Conservation (phyloP, 1,140 invertebrate genomes). For the Drosophila hydei region DNA sequence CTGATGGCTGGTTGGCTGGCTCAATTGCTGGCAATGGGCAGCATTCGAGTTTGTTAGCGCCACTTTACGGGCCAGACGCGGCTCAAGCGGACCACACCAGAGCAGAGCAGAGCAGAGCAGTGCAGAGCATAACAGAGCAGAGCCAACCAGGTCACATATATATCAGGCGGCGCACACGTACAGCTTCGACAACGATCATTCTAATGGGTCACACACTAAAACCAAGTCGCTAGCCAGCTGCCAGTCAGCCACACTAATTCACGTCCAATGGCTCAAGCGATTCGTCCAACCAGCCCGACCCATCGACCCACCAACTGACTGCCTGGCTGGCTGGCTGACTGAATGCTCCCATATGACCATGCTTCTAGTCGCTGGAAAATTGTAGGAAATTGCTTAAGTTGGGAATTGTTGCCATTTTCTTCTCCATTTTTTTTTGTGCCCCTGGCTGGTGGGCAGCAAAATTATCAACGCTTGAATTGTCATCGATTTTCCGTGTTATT, state of each 20-base stretch:
- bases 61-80: slow-evolving; percentile 61
- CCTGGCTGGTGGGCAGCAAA: slow-evolving; percentile 57
- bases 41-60: slow-evolving; percentile 70
- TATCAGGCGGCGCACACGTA: slow-evolving; percentile 72
- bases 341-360: slow-evolving; percentile 76
- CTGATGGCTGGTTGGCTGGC: slow-evolving; percentile 17
- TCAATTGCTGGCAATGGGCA: slow-evolving; percentile 28
- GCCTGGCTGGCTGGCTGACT: slow-evolving; percentile 12
- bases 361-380: slow-evolving; percentile 64
- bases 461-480: slow-evolving; percentile 82
- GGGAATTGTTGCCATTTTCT: slow-evolving; percentile 76
- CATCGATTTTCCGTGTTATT: slow-evolving; percentile 82
- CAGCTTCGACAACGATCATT: slow-evolving; percentile 80
- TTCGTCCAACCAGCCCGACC: slow-evolving; percentile 14
- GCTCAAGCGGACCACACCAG: slow-evolving; percentile 14
- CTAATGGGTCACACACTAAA: slow-evolving; percentile 79
- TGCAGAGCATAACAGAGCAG: slow-evolving; percentile 9
- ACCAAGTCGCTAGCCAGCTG: slow-evolving; percentile 56
- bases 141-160: slow-evolving; percentile 60
- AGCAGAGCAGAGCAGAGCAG: neutral
- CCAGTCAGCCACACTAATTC: slow-evolving; percentile 53
- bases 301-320: slow-evolving; percentile 4
- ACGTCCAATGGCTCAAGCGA: slow-evolving; percentile 48
- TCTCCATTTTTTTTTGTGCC: slow-evolving; percentile 5
- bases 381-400: slow-evolving; percentile 80